Evolutionary conservation across 1,140 invertebrate species (phyloP).

Genomic region (Bombus difficillimus): DNA sequence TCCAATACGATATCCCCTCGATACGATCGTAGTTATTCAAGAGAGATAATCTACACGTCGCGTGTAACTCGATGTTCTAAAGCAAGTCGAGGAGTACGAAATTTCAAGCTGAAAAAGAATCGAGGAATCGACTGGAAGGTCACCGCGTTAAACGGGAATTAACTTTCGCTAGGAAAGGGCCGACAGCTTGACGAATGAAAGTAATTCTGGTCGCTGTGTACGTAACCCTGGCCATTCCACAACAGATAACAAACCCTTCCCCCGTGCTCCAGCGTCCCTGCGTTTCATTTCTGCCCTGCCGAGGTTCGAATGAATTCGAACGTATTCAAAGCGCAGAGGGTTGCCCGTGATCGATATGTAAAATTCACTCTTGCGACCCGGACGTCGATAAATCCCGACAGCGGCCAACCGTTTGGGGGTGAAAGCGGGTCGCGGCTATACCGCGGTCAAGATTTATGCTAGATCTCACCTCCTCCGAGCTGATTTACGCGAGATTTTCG

Average conservation of each 20-base stretch:
- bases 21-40: no score
- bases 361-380: conserved; percentile 61
- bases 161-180: neutral
- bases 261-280: neutral
- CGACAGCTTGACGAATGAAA: conserved; percentile 60
- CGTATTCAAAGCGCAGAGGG: conserved; percentile 59
- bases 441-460: conserved; percentile 55
- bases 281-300: conserved; percentile 34
- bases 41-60: neutral
- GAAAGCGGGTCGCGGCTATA: conserved; percentile 42
- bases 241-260: conserved; percentile 26
- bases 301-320: conserved; percentile 36
- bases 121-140: neutral
- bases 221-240: conserved; percentile 35
- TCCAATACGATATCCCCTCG: neutral
- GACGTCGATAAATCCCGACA: conserved; percentile 52
- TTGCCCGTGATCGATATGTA: conserved; percentile 61
- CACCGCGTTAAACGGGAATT: conserved; percentile 21
- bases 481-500: conserved; percentile 55
- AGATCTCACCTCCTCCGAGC: conserved; percentile 7
- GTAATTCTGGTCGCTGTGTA: conserved; percentile 45
- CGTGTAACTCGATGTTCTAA: neutral
- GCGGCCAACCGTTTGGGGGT: conserved; percentile 15
- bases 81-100: neutral
- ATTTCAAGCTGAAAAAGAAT: neutral